phyloP scores from a whole-genome alignment of 2,888 invertebrate genomes.

The Caenorhabditis afra region DNA sequence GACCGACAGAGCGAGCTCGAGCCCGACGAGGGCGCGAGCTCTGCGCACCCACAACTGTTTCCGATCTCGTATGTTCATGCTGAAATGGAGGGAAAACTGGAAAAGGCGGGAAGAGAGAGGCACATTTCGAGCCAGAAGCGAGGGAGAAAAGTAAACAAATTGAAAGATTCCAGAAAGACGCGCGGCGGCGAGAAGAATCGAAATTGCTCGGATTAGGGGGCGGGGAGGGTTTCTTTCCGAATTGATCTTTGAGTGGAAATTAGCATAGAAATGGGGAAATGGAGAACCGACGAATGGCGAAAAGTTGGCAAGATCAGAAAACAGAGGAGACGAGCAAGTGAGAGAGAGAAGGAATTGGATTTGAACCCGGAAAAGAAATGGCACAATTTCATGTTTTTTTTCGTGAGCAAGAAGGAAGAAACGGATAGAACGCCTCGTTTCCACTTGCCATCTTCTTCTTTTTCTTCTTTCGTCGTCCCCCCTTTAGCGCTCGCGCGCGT shows the following conservation, averaged over 20 bases:
- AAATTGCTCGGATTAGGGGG: neutral
- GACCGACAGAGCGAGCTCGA: slow-evolving; percentile 37
- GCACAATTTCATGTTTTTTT: slow-evolving; percentile 3
- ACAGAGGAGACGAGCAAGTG: too few species aligned
- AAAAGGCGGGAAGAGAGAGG: too few species aligned
- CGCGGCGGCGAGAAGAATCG: too few species aligned
- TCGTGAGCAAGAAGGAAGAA: too few species aligned
- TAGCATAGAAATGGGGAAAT: too few species aligned
- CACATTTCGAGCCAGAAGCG: neutral
- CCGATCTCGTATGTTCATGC: slow-evolving; percentile 37
- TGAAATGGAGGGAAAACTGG: too few species aligned
- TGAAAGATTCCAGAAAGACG: neutral
- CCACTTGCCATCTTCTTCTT: neutral
- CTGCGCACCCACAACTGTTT: slow-evolving; percentile 41
- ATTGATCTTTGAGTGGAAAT: neutral
- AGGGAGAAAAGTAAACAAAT: slow-evolving; percentile 8
- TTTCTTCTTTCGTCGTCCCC: neutral
- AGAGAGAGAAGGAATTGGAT: too few species aligned
- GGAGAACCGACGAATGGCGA: too few species aligned
- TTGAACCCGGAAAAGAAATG: slow-evolving; percentile 12
- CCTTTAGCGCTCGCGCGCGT: neutral
- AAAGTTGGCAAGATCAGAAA: neutral
- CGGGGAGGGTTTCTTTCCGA: neutral
- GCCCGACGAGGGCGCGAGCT: slow-evolving; percentile 19
- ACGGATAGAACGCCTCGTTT: slow-evolving; percentile 3